Evolutionary conservation across 2,113 vertebrate genomes (phyloP).

Genomic region (Sardina pilchardus): DNA sequence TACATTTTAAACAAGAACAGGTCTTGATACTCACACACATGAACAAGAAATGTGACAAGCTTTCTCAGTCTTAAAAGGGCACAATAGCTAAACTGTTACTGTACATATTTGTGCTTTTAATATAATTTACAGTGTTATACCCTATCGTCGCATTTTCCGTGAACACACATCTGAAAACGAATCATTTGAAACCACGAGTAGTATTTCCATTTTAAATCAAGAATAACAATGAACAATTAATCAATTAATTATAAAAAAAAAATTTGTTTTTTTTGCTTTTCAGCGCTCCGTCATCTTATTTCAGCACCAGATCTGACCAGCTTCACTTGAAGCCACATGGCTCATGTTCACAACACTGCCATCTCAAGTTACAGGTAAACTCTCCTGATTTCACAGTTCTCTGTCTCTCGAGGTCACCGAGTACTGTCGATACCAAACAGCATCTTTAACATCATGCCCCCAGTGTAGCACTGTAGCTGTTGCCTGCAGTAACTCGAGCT

Average conservation of each 20-base stretch:
- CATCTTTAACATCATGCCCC: no score
- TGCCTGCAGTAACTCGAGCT: no score
- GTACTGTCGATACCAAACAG: no score
- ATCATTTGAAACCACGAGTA: background rate
- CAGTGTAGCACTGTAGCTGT: no score
- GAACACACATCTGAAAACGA: background rate
- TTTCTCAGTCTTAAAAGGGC: background rate
- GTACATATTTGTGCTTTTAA: constrained; percentile 3
- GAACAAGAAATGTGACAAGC: background rate
- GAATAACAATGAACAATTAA: background rate
- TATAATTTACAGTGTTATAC: background rate
- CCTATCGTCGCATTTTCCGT: background rate
- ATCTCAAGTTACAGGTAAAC: background rate
- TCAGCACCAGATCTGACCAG: background rate
- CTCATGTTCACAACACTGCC: background rate
- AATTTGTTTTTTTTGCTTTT: background rate
- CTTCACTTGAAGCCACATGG: background rate
- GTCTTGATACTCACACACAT: background rate
- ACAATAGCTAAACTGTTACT: background rate
- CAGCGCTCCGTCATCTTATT: background rate
- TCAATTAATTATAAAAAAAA: background rate
- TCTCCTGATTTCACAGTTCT: background rate
- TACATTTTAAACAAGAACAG: background rate
- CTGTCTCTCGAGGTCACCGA: no score
- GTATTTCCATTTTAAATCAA: background rate